phyloP scores from a whole-genome alignment of 2,888 invertebrate species.

The Pristionchus exspectatus region DNA sequence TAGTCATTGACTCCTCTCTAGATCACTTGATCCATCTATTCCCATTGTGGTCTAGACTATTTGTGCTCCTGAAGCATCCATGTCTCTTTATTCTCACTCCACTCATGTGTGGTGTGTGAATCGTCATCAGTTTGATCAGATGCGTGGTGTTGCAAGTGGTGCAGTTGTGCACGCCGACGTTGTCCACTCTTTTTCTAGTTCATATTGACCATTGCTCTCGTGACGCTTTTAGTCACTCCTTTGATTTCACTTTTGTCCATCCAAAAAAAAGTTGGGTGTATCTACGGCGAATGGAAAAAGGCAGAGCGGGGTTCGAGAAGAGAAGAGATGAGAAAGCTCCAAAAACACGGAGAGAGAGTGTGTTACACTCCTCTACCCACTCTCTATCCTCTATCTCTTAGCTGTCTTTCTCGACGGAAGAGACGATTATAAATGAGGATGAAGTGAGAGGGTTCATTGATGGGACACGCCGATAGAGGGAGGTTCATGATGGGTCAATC shows the following conservation, averaged over 20 bases:
- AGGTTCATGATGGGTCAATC: slow-evolving; percentile 8
- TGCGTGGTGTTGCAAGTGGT: background rate
- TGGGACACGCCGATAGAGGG: background rate
- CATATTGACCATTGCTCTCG: background rate
- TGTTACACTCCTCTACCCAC: slow-evolving; percentile 23
- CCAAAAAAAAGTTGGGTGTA: slow-evolving; percentile 6
- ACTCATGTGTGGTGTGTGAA: background rate
- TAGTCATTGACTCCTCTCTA: background rate
- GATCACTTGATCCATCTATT: background rate
- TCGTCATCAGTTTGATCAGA: slow-evolving; percentile 24
- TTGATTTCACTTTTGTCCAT: background rate
- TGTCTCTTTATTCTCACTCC: slow-evolving; percentile 6
- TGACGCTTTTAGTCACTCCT: background rate
- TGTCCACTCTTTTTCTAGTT: background rate
- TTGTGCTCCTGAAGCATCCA: background rate
- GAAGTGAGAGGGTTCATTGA: background rate
- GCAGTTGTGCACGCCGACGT: slow-evolving; percentile 31
- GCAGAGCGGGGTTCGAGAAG: slow-evolving; percentile 26
- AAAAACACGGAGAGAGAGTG: slow-evolving; percentile 33
- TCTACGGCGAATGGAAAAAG: slow-evolving; percentile 8
- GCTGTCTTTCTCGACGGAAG: slow-evolving; percentile 25
- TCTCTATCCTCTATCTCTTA: slow-evolving; percentile 33
- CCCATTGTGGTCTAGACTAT: slow-evolving; percentile 47
- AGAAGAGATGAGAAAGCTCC: slow-evolving; percentile 41
- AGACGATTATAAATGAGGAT: slow-evolving; percentile 44